Conservation (phyloP, 2,888 invertebrate species). For the Pilophorus perplexus region DNA sequence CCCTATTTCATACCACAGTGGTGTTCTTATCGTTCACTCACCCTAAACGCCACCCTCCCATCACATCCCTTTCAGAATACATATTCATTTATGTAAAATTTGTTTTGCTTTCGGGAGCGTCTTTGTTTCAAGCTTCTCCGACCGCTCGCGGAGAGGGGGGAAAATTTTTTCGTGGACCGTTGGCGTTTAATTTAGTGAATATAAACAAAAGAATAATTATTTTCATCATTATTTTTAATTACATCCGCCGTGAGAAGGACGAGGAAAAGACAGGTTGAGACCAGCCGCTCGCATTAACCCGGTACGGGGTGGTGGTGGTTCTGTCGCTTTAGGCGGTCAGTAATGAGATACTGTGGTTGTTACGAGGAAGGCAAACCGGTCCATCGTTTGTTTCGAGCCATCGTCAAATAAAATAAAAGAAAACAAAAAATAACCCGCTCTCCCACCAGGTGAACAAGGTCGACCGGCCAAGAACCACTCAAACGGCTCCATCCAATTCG, state of each 20-base stretch:
- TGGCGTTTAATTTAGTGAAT: slow-evolving; percentile 14
- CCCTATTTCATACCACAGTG: too few relatives aligned
- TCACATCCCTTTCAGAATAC: too few relatives aligned
- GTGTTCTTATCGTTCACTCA: slow-evolving; percentile 25
- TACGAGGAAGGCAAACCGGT: too few relatives aligned
- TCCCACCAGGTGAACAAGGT: too few relatives aligned
- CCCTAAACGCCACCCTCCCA: too few relatives aligned
- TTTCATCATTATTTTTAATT: slow-evolving; percentile 17
- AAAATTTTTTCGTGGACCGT: slow-evolving; percentile 11
- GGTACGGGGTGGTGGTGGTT: neutral
- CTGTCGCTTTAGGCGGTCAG: neutral
- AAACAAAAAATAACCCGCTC: too few relatives aligned
- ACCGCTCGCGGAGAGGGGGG: neutral
- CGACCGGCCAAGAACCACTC: too few relatives aligned
- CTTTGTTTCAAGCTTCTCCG: slow-evolving; percentile 8
- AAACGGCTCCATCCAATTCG: too few relatives aligned
- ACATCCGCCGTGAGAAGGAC: neutral
- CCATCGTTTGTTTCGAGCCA: too few relatives aligned
- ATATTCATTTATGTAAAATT: slow-evolving; percentile 27
- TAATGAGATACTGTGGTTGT: neutral
- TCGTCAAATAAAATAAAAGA: too few relatives aligned
- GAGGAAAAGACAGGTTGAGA: neutral
- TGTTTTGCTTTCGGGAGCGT: slow-evolving; percentile 7
- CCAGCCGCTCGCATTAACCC: neutral
- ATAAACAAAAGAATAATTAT: slow-evolving; percentile 20